Conservation (phyloP, 1,140 invertebrate species). For the Drosophila nebulosa region DNA sequence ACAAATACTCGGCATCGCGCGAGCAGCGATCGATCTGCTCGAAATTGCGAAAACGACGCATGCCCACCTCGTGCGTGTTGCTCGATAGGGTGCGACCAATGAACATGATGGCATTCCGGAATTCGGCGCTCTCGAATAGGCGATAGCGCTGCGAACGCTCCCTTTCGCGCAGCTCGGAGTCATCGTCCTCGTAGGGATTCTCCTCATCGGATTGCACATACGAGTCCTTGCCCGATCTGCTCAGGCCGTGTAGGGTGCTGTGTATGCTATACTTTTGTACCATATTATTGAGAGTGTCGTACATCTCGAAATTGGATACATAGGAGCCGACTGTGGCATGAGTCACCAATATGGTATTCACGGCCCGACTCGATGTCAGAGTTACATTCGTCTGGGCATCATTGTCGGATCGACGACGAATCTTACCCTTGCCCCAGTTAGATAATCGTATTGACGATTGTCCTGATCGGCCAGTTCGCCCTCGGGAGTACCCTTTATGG, state of each 20-base stretch:
- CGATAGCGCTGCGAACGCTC: background rate
- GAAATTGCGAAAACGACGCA: constrained; percentile 64
- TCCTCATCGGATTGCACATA: background rate
- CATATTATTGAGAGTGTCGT: constrained; percentile 82
- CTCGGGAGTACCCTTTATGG: constrained; percentile 83
- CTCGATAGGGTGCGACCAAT: constrained; percentile 59
- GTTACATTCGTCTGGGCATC: constrained; percentile 85
- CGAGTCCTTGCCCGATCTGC: background rate
- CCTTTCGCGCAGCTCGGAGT: constrained; percentile 14
- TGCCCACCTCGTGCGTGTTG: constrained; percentile 37
- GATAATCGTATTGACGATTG: constrained; percentile 86
- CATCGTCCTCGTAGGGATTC: constrained; percentile 15
- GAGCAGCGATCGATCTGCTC: constrained; percentile 82
- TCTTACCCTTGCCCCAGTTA: constrained; percentile 85
- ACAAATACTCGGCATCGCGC: constrained; percentile 84
- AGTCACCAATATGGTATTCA: constrained; percentile 82
- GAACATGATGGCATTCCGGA: constrained; percentile 40
- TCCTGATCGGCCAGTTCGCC: constrained; percentile 82
- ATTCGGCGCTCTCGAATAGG: constrained; percentile 18
- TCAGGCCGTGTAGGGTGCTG: background rate
- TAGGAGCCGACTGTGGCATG: constrained; percentile 83
- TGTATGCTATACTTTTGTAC: background rate
- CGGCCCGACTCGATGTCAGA: constrained; percentile 84
- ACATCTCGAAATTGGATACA: constrained; percentile 88
- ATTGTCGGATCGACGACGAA: constrained; percentile 84